These are phyloP conservation scores for Pachymerium ferrugineum DNA, from an alignment of 2,888 invertebrate species.

Conservation along the genomic window DNA sequence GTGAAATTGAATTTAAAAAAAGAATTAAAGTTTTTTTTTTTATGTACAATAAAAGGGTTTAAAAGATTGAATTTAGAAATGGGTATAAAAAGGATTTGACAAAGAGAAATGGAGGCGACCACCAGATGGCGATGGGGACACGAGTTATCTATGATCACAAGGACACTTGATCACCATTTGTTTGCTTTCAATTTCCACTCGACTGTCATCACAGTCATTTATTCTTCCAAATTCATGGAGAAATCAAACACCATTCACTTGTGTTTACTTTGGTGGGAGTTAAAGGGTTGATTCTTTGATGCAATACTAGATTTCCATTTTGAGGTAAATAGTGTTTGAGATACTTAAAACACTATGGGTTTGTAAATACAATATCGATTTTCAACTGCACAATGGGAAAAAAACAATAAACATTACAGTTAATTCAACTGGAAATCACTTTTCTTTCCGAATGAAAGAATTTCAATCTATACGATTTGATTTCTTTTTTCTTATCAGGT, in stretches of 20 bases:
- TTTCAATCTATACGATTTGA: no score
- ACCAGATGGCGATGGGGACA: not conserved
- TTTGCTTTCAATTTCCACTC: slow-evolving; percentile 13
- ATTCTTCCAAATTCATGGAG: slow-evolving; percentile 13
- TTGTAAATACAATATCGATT: no score
- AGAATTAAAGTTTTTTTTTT: no score
- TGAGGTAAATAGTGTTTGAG: no score
- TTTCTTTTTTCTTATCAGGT: no score
- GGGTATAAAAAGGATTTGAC: not conserved
- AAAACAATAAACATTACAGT: no score
- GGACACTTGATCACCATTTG: slow-evolving; percentile 9
- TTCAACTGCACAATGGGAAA: no score
- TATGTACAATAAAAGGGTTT: not conserved
- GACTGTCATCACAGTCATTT: slow-evolving; percentile 6
- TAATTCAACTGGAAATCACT: no score
- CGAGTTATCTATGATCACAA: slow-evolving; percentile 3
- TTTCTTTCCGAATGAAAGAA: no score
- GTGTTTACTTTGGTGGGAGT: not conserved
- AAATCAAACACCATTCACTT: not conserved
- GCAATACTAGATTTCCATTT: not conserved
- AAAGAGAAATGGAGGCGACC: not conserved
- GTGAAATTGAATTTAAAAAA: not conserved
- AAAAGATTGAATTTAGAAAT: not conserved
- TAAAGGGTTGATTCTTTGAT: not conserved
- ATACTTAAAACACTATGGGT: no score